phyloP scores from a whole-genome alignment of 2,797 vertebrate genomes.

The Eleutherodactylus coqui region DNA sequence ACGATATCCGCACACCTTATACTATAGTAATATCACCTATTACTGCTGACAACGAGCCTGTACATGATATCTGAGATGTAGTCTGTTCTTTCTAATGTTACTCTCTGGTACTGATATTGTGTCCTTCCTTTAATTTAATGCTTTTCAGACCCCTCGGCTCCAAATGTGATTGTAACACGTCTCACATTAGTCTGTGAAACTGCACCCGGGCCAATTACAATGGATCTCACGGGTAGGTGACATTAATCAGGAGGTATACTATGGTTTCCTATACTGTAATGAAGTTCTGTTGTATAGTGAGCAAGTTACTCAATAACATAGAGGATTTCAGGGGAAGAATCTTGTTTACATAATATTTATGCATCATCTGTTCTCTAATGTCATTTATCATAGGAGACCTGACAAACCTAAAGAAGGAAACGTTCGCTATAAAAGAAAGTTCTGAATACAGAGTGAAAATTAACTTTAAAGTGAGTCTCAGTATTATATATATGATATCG shows the following conservation, averaged over 20 bases:
- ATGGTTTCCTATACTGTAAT: background rate
- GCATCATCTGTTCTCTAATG: background rate
- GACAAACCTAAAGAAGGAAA: conserved; percentile 78
- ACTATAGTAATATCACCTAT: no score
- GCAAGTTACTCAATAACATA: background rate
- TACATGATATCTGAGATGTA: no score
- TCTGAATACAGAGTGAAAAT: conserved; percentile 81
- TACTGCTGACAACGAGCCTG: no score
- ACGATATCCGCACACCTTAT: no score
- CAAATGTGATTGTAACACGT: conserved; percentile 79
- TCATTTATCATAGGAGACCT: conserved; percentile 73
- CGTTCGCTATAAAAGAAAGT: conserved; percentile 78
- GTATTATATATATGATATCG: no score
- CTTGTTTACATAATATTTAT: background rate
- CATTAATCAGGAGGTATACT: background rate
- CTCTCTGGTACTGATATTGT: background rate
- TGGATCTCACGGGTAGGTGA: conserved; percentile 81
- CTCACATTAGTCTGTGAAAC: conserved; percentile 78
- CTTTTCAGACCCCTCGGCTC: conserved; percentile 75
- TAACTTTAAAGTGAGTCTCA: conserved; percentile 78
- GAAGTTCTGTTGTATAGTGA: background rate
- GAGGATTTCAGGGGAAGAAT: background rate
- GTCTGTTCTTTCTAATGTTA: background rate
- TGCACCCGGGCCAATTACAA: conserved; percentile 80
- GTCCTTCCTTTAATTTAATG: background rate